Base-by-base conservation (phyloP, 2,113 vertebrate genomes). In the Cromileptes altivelis region DNA sequence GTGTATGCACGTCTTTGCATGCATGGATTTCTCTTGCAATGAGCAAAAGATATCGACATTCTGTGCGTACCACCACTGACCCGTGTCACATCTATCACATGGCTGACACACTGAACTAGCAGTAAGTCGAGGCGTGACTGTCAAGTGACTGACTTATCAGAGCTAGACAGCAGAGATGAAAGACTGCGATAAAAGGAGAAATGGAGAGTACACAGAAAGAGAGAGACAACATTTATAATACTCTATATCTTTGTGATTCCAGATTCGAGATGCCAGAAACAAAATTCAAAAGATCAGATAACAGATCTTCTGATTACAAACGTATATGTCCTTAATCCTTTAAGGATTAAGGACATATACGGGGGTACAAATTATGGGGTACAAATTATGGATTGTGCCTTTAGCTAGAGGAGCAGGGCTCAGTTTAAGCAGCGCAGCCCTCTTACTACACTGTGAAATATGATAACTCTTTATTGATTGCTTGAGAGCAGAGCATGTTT, bases 401-500 rank as follows among this genome's bases (percentile, higher is more conserved):
- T 77, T 23, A 81, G 78, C 53, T 50, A 65, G 56, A 68, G 7
- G n/a, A 78, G 69, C 75, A 70, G 52, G 79, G 70, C 68, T 88
- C 73, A 76, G 81, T 86, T 80, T 57, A 85, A 70, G 79, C 47
- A 60, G 56, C 1, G 4, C 61, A 42, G 72, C 25, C 11, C 58
- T 78, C 61, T 58, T 56, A 55, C 73, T 13, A n/a, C 78, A 71
- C 64, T 70, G 70, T 78, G 85, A 80, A 93, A 91, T 67, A 85
- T 84, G 81, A 93, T 79, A 70, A 56, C 23, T 67, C 40, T 89
- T 83, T 77, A 91, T 91, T 80, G 83, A 93, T 91, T 70, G 67
- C 67, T 85, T 88, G 64, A 85, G 63, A 88, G 84, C 73, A 60
- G 33, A 75, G 71, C 63, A 72, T 77, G 85, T 90, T 88, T 80